These are phyloP conservation scores for Tetheella fluctuosa DNA, from an alignment of 2,888 invertebrate species.

Conservation along the genomic window DNA sequence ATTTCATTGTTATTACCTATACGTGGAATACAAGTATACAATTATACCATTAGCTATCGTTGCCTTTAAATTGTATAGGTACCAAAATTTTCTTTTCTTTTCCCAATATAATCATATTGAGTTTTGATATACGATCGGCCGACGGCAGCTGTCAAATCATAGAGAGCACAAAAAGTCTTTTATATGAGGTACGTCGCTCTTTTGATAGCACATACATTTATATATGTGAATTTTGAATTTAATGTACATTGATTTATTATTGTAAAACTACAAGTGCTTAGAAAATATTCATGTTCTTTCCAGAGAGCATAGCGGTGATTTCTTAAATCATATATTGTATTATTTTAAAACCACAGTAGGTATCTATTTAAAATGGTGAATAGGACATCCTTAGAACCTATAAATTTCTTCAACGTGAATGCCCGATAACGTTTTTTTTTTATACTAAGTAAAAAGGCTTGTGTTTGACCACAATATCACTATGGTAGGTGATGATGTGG, in stretches of 20 bases:
- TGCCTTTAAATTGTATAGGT: too few species aligned
- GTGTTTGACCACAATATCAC: too few species aligned
- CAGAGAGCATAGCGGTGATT: too few species aligned
- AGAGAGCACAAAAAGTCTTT: conserved; percentile 25
- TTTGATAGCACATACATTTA: conserved; percentile 28
- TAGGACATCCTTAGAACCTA: too few species aligned
- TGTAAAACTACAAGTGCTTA: neutral
- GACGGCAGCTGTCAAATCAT: conserved; percentile 37
- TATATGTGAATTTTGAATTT: conserved; percentile 27
- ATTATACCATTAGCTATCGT: too few species aligned
- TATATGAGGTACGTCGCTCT: conserved; percentile 27
- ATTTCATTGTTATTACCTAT: conserved; percentile 13
- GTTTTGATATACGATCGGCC: conserved; percentile 28
- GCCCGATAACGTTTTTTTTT: neutral
- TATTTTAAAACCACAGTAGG: too few species aligned
- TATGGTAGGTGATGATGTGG: too few species aligned
- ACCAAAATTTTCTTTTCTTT: conserved; percentile 29
- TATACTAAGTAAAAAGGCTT: too few species aligned
- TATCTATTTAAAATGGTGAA: too few species aligned
- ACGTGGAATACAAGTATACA: conserved; percentile 12
- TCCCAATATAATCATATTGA: conserved; percentile 15
- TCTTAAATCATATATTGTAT: too few species aligned
- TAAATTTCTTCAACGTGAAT: neutral
- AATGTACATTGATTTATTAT: conserved; percentile 8
- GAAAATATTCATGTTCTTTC: too few species aligned